Evolutionary conservation across 53 echinoderm and acorn worm genomes (phyloP), one percentile per base, ranked within the genome.

Genomic region (Temnopleurus reevesii): DNA sequence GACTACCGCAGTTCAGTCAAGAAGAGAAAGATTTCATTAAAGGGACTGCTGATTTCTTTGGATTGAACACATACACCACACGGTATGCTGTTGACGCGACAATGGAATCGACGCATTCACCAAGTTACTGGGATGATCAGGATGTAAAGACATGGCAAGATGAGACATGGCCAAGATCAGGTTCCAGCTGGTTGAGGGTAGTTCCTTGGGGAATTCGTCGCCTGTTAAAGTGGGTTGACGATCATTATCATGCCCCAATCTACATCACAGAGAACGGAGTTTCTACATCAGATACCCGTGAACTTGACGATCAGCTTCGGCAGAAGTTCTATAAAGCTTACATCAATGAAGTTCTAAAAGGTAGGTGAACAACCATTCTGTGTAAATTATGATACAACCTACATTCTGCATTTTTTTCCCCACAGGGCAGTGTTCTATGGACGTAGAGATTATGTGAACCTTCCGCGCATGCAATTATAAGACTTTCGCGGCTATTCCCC

Each of bases 181-280:
- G 89, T 6, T 96, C 96, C 4, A 76, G 33, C 35, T 96, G 96
- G 96, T 79, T 96, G n/a, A 65, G 89, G 17, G 77, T 90, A n/a
- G 92, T 93, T 33, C 94, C 94, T 12, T 96, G 94, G 96, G 96
- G 96, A 2, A 55, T 93, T 4, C 89, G 94, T 6, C 64, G 91
- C 9, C 83, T 96, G 46, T 76, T 96, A 25, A 94, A 88, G 8
- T 96, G 96, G 96, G 46, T 96, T 25, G 13, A 89, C 12, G 77
- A 90, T 28, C 93, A 94, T 29, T 96, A 96, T 41, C 77, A 80
- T 55, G 54, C 76, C 19, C 76, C 91, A 2, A 55, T 92, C 6
- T 96, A 94, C 81, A 89, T 96, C 58, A 96, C 96, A 15, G 96
- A 96, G 77, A 96, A 96, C 24, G 94, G 96, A 18, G 86, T 96